Evolutionary conservation across 2,797 vertebrate species (phyloP).

Genomic region (Gobio occitaniae): DNA sequence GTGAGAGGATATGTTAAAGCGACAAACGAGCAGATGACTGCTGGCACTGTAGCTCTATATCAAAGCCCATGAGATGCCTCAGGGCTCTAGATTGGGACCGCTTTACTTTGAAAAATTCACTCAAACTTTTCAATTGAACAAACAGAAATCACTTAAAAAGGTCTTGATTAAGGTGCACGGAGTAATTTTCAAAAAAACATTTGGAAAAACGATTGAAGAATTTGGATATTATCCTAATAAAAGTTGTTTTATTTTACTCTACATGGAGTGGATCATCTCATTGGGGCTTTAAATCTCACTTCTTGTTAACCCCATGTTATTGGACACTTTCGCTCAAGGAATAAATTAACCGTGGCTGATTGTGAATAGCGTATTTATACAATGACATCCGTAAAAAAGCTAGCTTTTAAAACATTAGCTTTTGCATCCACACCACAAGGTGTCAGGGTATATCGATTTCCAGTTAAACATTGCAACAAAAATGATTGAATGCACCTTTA

Average conservation of each 20-base stretch:
- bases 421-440: neutral
- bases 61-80: constrained; percentile 71
- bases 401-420: neutral
- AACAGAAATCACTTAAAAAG: neutral
- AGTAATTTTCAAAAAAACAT: neutral
- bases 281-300: neutral
- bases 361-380: neutral
- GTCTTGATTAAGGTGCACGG: neutral
- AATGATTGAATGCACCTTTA: neutral
- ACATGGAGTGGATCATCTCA: neutral
- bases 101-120: constrained; percentile 15
- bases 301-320: neutral
- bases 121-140: constrained; percentile 8
- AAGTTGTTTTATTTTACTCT: neutral
- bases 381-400: neutral
- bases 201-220: neutral
- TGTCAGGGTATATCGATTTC: neutral
- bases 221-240: neutral
- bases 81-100: constrained; percentile 55
- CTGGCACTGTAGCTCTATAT: constrained; percentile 80
- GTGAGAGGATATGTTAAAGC: constrained; percentile 68
- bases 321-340: neutral
- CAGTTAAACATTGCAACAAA: neutral
- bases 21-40: constrained; percentile 78
- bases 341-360: neutral